phyloP scores from a whole-genome alignment of 2,888 invertebrate genomes.

The Platypus cylindrus region DNA sequence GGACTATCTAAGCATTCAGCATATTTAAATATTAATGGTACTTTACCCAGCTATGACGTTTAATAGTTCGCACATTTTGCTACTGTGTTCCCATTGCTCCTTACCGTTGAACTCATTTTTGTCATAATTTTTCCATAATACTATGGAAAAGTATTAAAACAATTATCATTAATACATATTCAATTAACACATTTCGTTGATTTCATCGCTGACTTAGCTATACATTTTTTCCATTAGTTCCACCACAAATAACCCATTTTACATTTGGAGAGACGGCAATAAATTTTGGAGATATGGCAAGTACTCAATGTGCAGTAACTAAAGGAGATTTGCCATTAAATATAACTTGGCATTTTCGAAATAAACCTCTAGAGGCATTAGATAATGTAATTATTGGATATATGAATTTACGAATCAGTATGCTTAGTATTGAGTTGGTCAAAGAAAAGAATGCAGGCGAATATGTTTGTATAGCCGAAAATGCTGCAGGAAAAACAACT shows the following conservation, averaged over 20 bases:
- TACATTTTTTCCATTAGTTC: no score
- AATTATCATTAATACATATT: not conserved
- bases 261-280: conserved; percentile 60
- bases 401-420: conserved; percentile 50
- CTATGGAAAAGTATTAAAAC: not conserved
- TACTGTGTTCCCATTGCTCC: not conserved
- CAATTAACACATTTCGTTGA: not conserved
- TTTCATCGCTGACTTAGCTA: no score
- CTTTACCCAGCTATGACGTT: conserved; percentile 7
- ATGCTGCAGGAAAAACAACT: conserved; percentile 51
- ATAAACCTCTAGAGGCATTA: conserved; percentile 35
- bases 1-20: conserved; percentile 51
- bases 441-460: conserved; percentile 54
- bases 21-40: conserved; percentile 56
- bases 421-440: conserved; percentile 49
- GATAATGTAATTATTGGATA: conserved; percentile 42
- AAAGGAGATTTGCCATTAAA: conserved; percentile 69
- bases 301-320: conserved; percentile 48
- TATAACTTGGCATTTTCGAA: conserved; percentile 57
- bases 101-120: not conserved
- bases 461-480: conserved; percentile 57
- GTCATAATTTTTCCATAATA: not conserved
- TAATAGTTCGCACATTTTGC: not conserved
- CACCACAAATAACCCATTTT: conserved; percentile 68
- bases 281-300: conserved; percentile 29